Evolutionary conservation across 2,113 vertebrate genomes (phyloP).

Genomic region (Ivindomyrus marchei): DNA sequence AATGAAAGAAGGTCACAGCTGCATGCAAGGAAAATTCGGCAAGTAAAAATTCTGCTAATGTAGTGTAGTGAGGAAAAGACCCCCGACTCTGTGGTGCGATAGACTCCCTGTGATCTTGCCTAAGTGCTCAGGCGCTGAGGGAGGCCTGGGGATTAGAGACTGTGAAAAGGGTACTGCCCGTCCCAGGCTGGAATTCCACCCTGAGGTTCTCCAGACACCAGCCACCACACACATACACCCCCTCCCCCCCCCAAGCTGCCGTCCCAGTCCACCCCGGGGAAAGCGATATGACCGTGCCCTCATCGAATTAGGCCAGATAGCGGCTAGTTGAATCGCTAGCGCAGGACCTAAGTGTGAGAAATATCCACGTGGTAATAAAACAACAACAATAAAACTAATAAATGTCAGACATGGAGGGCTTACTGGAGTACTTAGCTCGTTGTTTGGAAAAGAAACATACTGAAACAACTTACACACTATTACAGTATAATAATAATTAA

Average conservation of each 20-base stretch:
- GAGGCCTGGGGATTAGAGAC: constrained; percentile 29
- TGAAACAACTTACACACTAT: constrained; percentile 15
- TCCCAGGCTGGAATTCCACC: background rate
- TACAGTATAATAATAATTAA: constrained; percentile 23
- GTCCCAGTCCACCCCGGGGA: constrained; percentile 43
- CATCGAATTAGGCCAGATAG: constrained; percentile 2
- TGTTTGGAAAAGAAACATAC: constrained; percentile 20
- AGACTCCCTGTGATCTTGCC: constrained; percentile 12
- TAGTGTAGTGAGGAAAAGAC: constrained; percentile 12
- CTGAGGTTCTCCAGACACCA: constrained; percentile 14
- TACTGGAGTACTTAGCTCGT: constrained; percentile 30
- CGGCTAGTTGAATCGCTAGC: background rate
- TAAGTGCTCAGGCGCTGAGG: constrained; percentile 25
- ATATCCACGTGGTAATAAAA: constrained; percentile 67
- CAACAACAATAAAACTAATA: constrained; percentile 53
- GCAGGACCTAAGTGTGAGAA: constrained; percentile 49
- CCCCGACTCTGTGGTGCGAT: background rate
- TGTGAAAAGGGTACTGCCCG: constrained; percentile 19
- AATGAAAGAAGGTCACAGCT: background rate
- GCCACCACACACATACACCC: background rate
- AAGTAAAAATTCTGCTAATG: background rate
- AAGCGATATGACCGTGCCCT: constrained; percentile 16
- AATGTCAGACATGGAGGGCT: constrained; percentile 43
- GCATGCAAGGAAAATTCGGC: background rate
- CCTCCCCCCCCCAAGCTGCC: constrained; percentile 29